Evolutionary conservation across 2,113 vertebrate genomes (phyloP).

Genomic region (Phrynosoma platyrhinos): DNA sequence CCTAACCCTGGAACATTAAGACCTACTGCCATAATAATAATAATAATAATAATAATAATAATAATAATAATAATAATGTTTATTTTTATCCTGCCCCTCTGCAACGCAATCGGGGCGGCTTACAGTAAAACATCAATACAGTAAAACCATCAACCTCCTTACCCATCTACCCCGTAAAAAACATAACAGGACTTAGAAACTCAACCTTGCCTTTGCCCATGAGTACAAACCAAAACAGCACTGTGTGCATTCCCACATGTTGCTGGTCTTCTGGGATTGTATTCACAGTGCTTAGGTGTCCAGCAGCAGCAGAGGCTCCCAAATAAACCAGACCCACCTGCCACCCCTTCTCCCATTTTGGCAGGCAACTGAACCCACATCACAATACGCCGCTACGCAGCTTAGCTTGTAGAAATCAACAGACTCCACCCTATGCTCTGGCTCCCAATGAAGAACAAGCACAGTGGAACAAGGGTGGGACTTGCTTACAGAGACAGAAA

Average conservation of each 20-base stretch:
- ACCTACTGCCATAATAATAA: too few species aligned
- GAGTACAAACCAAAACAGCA: background rate
- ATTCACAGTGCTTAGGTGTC: background rate
- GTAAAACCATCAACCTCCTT: too few species aligned
- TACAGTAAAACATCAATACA: too few species aligned
- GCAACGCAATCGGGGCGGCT: too few species aligned
- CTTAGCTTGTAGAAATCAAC: background rate
- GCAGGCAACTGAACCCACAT: background rate
- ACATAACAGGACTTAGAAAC: background rate
- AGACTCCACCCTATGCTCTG: background rate
- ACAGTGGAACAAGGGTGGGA: background rate
- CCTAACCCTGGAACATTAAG: background rate
- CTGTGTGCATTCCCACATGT: background rate
- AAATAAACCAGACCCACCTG: background rate
- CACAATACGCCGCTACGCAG: background rate
- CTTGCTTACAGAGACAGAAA: background rate
- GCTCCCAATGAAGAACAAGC: background rate
- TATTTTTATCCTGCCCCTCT: too few species aligned
- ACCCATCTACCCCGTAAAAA: too few species aligned
- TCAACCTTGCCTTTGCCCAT: background rate
- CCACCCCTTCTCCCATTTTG: background rate
- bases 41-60: too few species aligned
- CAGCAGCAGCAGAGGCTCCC: background rate
- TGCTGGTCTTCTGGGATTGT: background rate
- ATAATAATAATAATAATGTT: too few species aligned